Conservation (phyloP, 2,888 invertebrate species). For the Andrena haemorrhoa region DNA sequence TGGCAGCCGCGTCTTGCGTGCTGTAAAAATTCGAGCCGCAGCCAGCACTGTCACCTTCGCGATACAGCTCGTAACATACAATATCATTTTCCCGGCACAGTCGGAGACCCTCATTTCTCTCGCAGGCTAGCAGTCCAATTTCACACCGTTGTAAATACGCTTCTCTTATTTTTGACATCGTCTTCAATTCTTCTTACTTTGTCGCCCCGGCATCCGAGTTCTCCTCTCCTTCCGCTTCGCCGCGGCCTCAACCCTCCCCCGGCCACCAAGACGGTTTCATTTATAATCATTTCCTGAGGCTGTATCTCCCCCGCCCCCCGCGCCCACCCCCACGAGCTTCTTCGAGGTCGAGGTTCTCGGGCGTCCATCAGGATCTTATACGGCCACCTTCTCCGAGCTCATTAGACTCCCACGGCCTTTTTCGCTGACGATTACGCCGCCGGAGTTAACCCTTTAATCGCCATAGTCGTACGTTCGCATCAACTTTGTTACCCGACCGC, state of each 20-base stretch:
- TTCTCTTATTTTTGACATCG: conserved; percentile 83
- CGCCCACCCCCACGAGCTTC: conserved; percentile 29
- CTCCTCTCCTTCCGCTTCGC: conserved; percentile 68
- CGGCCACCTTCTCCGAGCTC: conserved; percentile 57
- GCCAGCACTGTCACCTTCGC: conserved; percentile 59
- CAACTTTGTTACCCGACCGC: conserved; percentile 20
- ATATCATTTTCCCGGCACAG: conserved; percentile 78
- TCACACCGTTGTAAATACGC: conserved; percentile 84
- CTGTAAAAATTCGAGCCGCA: conserved; percentile 55
- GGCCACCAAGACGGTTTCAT: conserved; percentile 80
- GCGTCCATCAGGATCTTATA: conserved; percentile 64
- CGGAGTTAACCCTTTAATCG: conserved; percentile 57
- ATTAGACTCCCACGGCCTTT: conserved; percentile 55
- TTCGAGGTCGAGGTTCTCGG: conserved; percentile 56
- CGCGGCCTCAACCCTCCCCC: conserved; percentile 67
- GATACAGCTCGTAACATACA: conserved; percentile 74
- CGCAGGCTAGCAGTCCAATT: conserved; percentile 81
- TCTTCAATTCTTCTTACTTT: conserved; percentile 84
- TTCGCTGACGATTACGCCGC: conserved; percentile 39
- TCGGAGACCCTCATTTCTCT: conserved; percentile 79
- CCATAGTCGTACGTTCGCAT: conserved; percentile 32
- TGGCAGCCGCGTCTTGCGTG: conserved; percentile 56
- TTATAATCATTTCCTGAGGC: conserved; percentile 83
- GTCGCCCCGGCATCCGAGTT: conserved; percentile 78
- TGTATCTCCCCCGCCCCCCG: conserved; percentile 75